These are phyloP conservation scores for Champsocephalus gunnari DNA, from an alignment of 2,797 vertebrate genomes.

Conservation along the genomic window DNA sequence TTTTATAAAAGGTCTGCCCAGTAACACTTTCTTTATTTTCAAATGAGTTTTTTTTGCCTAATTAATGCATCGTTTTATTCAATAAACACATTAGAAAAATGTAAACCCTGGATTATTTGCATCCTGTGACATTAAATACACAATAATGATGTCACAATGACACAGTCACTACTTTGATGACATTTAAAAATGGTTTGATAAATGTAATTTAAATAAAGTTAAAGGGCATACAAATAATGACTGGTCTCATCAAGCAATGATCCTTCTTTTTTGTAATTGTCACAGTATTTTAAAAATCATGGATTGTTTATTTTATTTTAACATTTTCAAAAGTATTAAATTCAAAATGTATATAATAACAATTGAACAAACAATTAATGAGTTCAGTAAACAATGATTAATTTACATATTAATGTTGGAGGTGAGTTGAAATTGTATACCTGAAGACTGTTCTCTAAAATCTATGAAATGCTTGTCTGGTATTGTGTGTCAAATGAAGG, in stretches of 20 bases:
- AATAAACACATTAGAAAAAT: background rate
- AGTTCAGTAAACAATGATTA: background rate
- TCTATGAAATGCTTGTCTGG: slow-evolving; percentile 31
- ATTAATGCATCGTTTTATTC: background rate
- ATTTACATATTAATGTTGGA: background rate
- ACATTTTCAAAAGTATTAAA: background rate
- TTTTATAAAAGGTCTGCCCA: background rate
- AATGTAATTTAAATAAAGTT: background rate
- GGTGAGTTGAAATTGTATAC: background rate
- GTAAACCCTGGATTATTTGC: background rate
- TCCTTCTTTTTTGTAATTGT: background rate
- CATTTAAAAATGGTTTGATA: background rate
- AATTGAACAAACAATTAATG: background rate
- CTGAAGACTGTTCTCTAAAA: background rate
- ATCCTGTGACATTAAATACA: background rate
- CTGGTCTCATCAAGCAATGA: background rate
- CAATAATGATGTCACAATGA: background rate
- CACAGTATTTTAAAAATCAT: background rate
- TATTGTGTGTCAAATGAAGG: slow-evolving; percentile 65
- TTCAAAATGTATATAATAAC: background rate
- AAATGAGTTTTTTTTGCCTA: background rate
- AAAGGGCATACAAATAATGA: background rate
- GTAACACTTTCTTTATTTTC: background rate
- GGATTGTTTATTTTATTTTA: background rate
- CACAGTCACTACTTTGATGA: background rate